Conservation (phyloP, 2,888 invertebrate genomes). For the Drosophila ustulata region DNA sequence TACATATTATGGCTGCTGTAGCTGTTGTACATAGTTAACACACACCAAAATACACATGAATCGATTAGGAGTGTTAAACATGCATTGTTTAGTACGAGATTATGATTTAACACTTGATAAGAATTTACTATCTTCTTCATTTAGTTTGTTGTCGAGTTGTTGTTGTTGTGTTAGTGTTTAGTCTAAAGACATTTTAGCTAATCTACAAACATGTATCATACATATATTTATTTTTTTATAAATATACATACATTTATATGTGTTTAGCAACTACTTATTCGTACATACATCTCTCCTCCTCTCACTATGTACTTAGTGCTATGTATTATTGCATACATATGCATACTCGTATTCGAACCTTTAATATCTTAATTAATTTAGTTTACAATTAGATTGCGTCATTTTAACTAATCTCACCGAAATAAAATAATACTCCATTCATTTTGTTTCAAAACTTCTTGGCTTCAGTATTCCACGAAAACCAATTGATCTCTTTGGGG, state of each 20-base stretch:
- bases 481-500: slow-evolving; percentile 57
- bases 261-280: slow-evolving; percentile 4
- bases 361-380: slow-evolving; percentile 53
- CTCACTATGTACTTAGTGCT: slow-evolving; percentile 1
- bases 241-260: slow-evolving; percentile 7
- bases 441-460: slow-evolving; percentile 30
- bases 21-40: slow-evolving; percentile 59
- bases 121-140: slow-evolving; percentile 36
- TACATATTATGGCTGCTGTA: slow-evolving; percentile 24
- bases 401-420: slow-evolving; percentile 58
- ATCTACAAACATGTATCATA: slow-evolving; percentile 50
- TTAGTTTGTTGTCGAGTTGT: slow-evolving; percentile 10
- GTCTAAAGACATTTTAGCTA: slow-evolving; percentile 44
- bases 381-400: slow-evolving; percentile 71
- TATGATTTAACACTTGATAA: slow-evolving; percentile 40
- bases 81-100: slow-evolving; percentile 33
- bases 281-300: neutral
- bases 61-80: slow-evolving; percentile 48
- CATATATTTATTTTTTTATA: slow-evolving; percentile 2
- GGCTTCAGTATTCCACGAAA: slow-evolving; percentile 30
- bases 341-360: slow-evolving; percentile 43
- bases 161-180: slow-evolving; percentile 30
- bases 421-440: slow-evolving; percentile 57
- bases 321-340: slow-evolving; percentile 25
- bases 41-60: slow-evolving; percentile 67